These are phyloP conservation scores for Todus mexicanus DNA, from an alignment of 2,797 vertebrate species.

Conservation along the genomic window DNA sequence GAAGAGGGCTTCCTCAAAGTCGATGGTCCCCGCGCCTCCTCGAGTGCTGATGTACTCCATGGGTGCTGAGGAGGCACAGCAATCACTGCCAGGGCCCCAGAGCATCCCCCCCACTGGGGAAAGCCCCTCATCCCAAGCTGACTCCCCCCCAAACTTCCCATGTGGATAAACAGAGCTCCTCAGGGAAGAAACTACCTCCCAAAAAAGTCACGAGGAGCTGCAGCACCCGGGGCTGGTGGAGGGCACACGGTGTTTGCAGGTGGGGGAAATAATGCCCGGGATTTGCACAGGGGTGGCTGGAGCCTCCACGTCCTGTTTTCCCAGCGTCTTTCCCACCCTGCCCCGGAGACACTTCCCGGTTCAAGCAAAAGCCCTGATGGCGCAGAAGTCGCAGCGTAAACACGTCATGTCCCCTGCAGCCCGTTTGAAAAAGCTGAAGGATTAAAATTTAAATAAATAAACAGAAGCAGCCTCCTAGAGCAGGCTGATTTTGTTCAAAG, in stretches of 20 bases:
- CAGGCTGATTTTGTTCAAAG: neutral
- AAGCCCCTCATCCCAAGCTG: neutral
- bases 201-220: neutral
- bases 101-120: neutral
- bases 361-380: neutral
- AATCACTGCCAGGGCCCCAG: neutral
- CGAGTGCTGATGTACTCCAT: slow-evolving; percentile 91
- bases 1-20: slow-evolving; percentile 85
- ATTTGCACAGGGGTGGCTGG: neutral
- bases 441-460: too few species aligned
- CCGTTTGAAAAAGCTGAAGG: neutral
- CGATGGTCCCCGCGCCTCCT: slow-evolving; percentile 67
- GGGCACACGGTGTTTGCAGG: fast-evolving
- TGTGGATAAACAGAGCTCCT: neutral
- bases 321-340: neutral
- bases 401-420: neutral
- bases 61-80: neutral
- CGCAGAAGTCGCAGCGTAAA: neutral
- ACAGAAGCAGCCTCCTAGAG: neutral
- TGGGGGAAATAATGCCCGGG: fast-evolving
- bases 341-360: neutral
- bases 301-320: neutral
- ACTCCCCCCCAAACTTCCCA: neutral
- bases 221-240: fast-evolving
- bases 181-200: neutral